Conservation (phyloP, 2,113 vertebrate species). For the Panurus biarmicus region DNA sequence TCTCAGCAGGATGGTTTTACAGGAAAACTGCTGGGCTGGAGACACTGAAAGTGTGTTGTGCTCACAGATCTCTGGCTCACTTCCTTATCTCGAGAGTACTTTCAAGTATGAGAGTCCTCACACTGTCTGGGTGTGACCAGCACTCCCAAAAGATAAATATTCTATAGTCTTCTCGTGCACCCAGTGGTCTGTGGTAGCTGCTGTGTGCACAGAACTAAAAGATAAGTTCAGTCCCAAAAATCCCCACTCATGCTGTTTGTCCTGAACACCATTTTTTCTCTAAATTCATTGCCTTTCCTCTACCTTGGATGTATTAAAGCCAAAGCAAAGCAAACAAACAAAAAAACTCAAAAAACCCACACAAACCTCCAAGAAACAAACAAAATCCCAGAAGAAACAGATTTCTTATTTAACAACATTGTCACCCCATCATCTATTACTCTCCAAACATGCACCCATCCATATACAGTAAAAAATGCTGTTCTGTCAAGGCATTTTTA, state of each 20-base stretch:
- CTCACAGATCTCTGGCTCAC: neutral
- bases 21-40: neutral
- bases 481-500: neutral
- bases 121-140: neutral
- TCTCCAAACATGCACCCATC: neutral
- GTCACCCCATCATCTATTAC: neutral
- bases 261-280: neutral
- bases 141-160: neutral
- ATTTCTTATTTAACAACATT: neutral
- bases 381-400: neutral
- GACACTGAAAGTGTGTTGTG: neutral
- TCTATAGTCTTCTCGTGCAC: accelerated
- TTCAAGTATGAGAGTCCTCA: neutral
- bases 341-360: too few relatives aligned
- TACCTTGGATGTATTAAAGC: neutral
- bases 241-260: neutral
- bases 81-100: neutral
- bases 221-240: neutral
- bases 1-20: neutral
- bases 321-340: neutral
- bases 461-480: neutral
- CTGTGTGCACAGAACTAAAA: neutral
- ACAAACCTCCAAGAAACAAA: neutral
- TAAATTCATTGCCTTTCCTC: neutral
- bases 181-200: neutral